Evolutionary conservation across 2,113 vertebrate genomes (phyloP), one percentile per base, ranked within the genome.

Genomic region (Oreochromis spilurus): DNA sequence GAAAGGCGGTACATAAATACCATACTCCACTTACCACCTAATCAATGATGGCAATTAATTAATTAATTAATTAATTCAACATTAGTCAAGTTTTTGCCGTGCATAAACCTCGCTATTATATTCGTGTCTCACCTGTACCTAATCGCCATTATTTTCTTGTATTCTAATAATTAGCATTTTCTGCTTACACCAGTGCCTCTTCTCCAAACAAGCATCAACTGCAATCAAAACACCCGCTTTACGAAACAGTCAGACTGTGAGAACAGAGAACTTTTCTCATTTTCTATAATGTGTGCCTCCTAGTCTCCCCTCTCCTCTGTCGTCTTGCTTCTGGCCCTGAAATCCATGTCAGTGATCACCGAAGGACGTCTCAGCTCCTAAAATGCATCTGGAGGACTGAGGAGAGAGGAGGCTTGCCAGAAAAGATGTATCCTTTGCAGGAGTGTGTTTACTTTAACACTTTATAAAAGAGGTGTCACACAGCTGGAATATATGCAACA

Each of bases 191-290:
- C 0, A 72, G 1, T 48, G 40, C 40, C 14, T 17, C 16, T 77
- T 50, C 45, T 31, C 70, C 26, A 50, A 77, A 50, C 45, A 7
- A 77, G 26, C 16, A 2, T 31, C 45, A 77, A 31, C 26, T 50
- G 16, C 16, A 17, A 9, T 26, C 21, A 72, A 72, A 72, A 45
- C 3, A 17, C 38, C 0, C 0, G 1, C 9, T 26, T 72, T 72
- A 26, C 2, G 0, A 29, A 75, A 29, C 70, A 26, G 1, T 17
- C 70, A 75, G 43, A 48, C 16, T 77, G 43, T 50, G 45, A 77
- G 70, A 50, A 31, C 70, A 50, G 70, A 77, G 2, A 50, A 21
- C 16, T 31, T 50, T n/a, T 77, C 9, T 77, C 67, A 72, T 14
- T 72, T 72, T 45, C 24, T 29, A 0, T 75, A 19, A 50, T 77